phyloP scores from a whole-genome alignment of 2,797 vertebrate genomes.

The Potorous gilbertii region DNA sequence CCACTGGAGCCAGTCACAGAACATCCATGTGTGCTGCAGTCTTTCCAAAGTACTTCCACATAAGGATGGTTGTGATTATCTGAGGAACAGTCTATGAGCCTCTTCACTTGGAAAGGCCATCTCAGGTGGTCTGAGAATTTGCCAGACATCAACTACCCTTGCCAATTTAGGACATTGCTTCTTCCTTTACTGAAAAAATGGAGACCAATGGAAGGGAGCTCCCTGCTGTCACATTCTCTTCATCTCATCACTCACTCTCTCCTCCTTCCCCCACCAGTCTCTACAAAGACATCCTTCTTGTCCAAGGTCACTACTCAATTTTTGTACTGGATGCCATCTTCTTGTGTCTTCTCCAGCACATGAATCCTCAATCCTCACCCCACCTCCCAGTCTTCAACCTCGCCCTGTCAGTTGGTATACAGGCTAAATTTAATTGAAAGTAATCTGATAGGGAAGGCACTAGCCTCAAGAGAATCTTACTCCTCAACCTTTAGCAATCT shows the following conservation, averaged over 20 bases:
- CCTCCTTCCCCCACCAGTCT: not conserved
- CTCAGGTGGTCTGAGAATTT: not conserved
- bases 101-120: not conserved
- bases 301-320: not conserved
- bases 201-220: not conserved
- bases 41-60: not conserved
- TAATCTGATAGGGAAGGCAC: not conserved
- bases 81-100: not conserved
- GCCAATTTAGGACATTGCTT: not conserved
- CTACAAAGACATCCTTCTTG: not conserved
- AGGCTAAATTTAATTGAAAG: not conserved
- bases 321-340: not conserved
- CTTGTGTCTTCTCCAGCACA: not conserved
- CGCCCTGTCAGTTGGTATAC: not conserved
- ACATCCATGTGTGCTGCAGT: not conserved
- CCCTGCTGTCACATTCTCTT: not conserved
- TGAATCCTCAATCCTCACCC: not conserved
- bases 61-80: not conserved
- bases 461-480: not conserved
- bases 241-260: not conserved
- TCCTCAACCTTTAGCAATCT: not conserved
- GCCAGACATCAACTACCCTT: not conserved
- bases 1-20: not conserved
- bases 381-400: not conserved
- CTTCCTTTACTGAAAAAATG: not conserved